Base-by-base conservation (phyloP, 2,797 vertebrate genomes). In the Poecilia gillii region DNA sequence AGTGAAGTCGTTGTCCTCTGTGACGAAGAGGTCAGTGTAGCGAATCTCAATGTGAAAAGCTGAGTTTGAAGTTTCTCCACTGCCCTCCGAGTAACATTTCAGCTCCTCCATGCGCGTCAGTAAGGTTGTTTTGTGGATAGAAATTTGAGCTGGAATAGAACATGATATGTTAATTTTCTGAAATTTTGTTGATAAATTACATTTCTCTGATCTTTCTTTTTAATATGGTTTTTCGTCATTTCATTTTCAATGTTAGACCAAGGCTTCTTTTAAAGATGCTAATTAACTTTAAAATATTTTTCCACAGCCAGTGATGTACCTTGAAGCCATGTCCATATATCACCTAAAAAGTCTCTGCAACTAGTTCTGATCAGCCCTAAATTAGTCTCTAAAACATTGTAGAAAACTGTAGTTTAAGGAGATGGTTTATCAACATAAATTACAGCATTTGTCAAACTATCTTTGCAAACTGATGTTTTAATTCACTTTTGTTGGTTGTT, bases 11-110 rank as follows among this genome's bases (percentile, higher is more conserved):
- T 93, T 82, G 6, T 93, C 92, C 51, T 95, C 91, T 0, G 94
- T 94, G 49, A 96, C 91, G 1, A 95, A 94, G 23, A 95, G 93
- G 75, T 96, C 94, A 0, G 94, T 95, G 89, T 95, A 95, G 82
- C 87, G 93, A 77, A 96, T 92, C 87, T 95, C 94, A 0, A 95
- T 93, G 81, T 94, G 91, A 49, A 90, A 91, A 9, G 87, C 90
- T 3, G 91, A 90, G 81, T 92, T 91, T 13, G 84, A 89, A 7
- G 84, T 83, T 4, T 80, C 79, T 28, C 41, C 55, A 2, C 85
- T 91, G 0, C 90, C 89, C 71, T 94, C 93, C 5, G 92, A 87
- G 45, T 93, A 93, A 75, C 88, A 90, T 71, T 88, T 89, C 1
- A 96, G 75, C 53, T 93, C 90, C 74, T 92, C 82, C 4, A 92